Conservation (phyloP, 2,888 invertebrate genomes). For the Incurvaria masculella region DNA sequence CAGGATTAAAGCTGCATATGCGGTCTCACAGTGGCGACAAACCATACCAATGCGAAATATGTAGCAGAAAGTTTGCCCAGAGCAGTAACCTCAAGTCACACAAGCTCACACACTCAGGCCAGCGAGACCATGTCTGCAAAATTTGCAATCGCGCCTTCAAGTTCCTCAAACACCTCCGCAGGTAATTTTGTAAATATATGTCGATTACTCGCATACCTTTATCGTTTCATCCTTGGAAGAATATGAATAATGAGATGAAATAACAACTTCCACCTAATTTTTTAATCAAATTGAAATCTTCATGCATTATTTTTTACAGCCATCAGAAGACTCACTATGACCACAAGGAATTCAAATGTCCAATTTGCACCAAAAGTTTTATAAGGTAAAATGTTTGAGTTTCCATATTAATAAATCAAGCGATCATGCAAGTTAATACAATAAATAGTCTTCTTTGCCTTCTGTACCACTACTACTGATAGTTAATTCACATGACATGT, state of each 20-base stretch:
- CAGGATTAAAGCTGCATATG: constrained; percentile 26
- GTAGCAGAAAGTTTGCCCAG: constrained; percentile 13
- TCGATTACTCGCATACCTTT: no score
- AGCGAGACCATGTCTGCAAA: constrained; percentile 12
- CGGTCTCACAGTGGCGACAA: constrained; percentile 41
- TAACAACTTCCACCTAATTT: no score
- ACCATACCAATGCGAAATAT: constrained; percentile 25
- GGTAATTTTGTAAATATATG: no score
- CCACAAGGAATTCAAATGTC: constrained; percentile 15
- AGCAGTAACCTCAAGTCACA: constrained; percentile 15
- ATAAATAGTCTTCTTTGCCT: no score
- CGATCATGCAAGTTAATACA: not conserved
- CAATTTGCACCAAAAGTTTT: constrained; percentile 15
- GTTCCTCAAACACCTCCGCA: constrained; percentile 15
- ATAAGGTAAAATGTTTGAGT: constrained; percentile 10
- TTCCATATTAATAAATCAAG: not conserved
- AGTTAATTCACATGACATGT: no score
- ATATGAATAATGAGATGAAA: no score
- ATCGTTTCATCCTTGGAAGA: no score
- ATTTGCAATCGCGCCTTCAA: constrained; percentile 16
- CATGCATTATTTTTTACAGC: constrained; percentile 14
- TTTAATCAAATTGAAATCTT: no score
- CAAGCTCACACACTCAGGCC: constrained; percentile 15
- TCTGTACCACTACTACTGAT: no score
- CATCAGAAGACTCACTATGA: constrained; percentile 15